These are phyloP conservation scores for Microtus ochrogaster DNA, from an alignment of 2,113 vertebrate species.

Conservation along the genomic window DNA sequence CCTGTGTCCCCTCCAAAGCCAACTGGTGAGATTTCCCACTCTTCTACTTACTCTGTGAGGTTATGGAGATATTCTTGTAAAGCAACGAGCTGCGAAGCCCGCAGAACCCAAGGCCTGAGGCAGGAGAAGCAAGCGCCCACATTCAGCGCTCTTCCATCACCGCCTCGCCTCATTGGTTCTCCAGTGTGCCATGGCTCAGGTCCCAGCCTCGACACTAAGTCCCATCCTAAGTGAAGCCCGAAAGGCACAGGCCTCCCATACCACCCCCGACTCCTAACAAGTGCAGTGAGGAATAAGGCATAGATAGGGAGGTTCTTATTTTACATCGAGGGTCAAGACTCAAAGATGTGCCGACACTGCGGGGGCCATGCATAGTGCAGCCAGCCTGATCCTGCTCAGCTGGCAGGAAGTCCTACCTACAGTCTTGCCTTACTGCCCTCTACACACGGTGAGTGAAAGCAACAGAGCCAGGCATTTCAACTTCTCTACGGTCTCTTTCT, in stretches of 20 bases:
- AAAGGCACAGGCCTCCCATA: accelerated
- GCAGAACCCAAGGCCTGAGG: background rate
- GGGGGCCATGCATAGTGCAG: accelerated
- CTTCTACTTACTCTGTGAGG: background rate
- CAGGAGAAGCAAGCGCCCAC: background rate
- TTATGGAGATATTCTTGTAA: background rate
- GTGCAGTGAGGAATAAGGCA: background rate
- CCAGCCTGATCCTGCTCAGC: background rate
- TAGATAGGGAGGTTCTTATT: background rate
- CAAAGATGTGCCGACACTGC: accelerated
- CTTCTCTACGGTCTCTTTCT: background rate
- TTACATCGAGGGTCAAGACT: background rate
- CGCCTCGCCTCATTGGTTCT: accelerated
- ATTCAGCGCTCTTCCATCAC: background rate
- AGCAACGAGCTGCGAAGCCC: background rate
- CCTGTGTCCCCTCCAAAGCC: background rate
- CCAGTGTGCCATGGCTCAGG: background rate
- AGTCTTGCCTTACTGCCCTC: background rate
- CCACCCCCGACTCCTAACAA: background rate
- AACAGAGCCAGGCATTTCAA: background rate
- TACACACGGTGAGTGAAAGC: background rate
- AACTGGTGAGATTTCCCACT: background rate
- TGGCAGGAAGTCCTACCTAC: background rate
- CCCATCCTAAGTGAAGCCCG: background rate
- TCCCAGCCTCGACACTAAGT: background rate